Evolutionary conservation across 2,797 vertebrate species (phyloP), one percentile per base, ranked within the genome.

Genomic region (Cuculus canorus): DNA sequence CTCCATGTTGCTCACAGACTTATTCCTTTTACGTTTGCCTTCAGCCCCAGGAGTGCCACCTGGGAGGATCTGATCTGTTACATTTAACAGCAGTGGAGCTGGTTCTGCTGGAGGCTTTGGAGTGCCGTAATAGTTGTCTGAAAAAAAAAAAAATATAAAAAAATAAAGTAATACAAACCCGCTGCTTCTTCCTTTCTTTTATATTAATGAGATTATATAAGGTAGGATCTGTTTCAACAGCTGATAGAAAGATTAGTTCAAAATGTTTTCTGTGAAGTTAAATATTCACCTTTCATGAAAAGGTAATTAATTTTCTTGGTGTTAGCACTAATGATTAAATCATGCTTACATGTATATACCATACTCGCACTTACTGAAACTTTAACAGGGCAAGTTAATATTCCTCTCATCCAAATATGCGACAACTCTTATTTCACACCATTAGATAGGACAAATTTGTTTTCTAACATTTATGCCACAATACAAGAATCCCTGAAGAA

Each of bases 1-100:
- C 96, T 99, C 99, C 99, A 99, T 99, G 98, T 99, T 99, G 98
- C 99, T 99, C 96, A 99, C 99, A 35, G 99, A 99, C 95, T 99
- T 99, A 98, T 99, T 99, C 90, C 99, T 98, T 96, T 98, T 99
- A 89, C 99, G 98, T 97, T 99, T 99, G 96, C 99, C 99, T 98
- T 99, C 98, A 73, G 99, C 98, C 95, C 99, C 99, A 95, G 99
- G 99, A 97, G 98, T 98, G 97, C 99, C 98, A 92, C 99, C 99
- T 73, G 99, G 99, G 95, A 99, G 98, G 97, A 99, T 98, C 98
- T 99, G 99, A 94, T 99, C 99, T 83, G 99, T 99, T 97, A 99
- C 99, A 99, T 99, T 99, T 98, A 99, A 98, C 97, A 99, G 97
- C 97, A 99, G 96, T 35, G 98, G 98, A 88, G 98, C 98, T 72